Evolutionary conservation across 2,113 vertebrate species (phyloP), one percentile per base, ranked within the genome.

Genomic region (Eolophus roseicapilla): DNA sequence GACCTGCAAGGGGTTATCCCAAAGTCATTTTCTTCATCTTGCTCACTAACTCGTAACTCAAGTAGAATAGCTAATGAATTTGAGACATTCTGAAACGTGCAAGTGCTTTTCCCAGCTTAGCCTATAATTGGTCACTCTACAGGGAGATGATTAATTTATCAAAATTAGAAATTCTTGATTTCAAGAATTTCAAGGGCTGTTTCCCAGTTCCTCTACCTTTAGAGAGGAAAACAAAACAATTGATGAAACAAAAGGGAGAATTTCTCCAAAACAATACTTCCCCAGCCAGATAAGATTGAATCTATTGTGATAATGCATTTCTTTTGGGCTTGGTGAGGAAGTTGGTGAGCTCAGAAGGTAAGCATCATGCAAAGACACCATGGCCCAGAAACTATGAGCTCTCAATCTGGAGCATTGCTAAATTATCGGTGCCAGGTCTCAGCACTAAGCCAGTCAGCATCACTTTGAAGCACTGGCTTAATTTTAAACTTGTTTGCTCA

Each of bases 51-150:
- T 86, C 21, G 3, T 83, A 84, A 78, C 69, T 90, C 69, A 82
- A 93, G 47, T 62, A 83, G 73, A 93, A 95, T 52, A 93, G 73
- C 62, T 93, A 96, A 93, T 94, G 92, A 96, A 94, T 89, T 46
- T 43, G 82, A 93, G 60, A 75, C 50, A 64, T 71, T 93, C 80
- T 94, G 88, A 94, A 95, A 94, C 0, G 0, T 62, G 50, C 23
- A 73, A 83, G 59, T 59, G n/a, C 0, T 0, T 81, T 96, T 82
- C 44, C 67, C 83, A 73, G 62, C n/a, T 5, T 46, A 67, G 86
- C 60, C 60, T 82, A 33, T 90, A 88, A 90, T 88, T 24, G 29
- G 86, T 95, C 76, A 65, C 76, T 91, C 80, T 84, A 57, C 52
- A 71, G 80, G 83, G 60, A 94, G 52, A 49, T 1, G 4, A 93